Conservation (phyloP, 2,888 invertebrate genomes). For the Adineta ricciae region DNA sequence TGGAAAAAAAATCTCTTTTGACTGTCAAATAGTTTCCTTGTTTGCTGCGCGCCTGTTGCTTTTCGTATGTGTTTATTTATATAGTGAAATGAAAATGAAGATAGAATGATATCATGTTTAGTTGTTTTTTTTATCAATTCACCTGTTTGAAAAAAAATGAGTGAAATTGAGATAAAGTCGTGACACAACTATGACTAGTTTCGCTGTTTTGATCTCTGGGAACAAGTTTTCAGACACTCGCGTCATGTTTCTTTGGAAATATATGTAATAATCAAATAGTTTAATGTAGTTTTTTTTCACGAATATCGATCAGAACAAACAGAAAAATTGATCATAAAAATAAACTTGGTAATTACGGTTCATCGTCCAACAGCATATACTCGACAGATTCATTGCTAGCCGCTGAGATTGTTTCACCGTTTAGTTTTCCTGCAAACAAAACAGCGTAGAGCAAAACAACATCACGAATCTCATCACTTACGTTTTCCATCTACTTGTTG, state of each 20-base stretch:
- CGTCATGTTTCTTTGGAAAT: too few species aligned
- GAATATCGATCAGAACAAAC: neutral
- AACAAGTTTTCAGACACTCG: too few species aligned
- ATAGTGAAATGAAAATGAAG: neutral
- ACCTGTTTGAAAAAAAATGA: neutral
- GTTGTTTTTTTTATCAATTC: neutral
- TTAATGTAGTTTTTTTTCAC: neutral
- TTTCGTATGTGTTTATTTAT: neutral
- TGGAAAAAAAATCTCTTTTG: neutral
- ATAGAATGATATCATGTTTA: neutral
- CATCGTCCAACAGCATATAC: neutral
- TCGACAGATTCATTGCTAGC: neutral
- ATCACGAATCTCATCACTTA: neutral
- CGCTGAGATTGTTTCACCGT: neutral
- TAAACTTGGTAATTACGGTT: neutral
- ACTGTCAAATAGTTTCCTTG: neutral
- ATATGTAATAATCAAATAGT: too few species aligned
- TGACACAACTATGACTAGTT: neutral
- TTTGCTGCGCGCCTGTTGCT: too few species aligned
- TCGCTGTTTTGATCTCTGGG: too few species aligned
- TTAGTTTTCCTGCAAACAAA: neutral
- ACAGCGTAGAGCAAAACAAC: neutral
- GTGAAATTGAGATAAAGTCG: neutral
- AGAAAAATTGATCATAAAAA: neutral
- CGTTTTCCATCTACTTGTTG: neutral